Evolutionary conservation across 2,113 vertebrate species (phyloP).

Genomic region (Ceyx margarethae): DNA sequence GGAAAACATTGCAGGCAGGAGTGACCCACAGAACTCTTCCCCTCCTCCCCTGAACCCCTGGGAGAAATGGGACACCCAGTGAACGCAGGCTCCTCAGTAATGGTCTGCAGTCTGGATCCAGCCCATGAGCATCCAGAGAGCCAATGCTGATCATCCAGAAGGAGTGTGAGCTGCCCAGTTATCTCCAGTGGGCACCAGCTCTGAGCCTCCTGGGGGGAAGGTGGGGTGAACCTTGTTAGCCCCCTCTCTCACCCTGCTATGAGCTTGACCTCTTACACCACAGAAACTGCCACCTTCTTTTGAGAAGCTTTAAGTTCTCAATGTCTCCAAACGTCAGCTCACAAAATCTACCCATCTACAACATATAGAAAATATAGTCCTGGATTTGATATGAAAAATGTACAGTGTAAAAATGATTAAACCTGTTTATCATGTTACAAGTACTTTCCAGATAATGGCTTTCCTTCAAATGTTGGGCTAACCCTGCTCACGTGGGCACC

Average conservation of each 20-base stretch:
- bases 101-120: not conserved
- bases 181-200: not conserved
- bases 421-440: not conserved
- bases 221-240: not conserved
- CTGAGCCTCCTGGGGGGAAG: not conserved
- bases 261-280: not conserved
- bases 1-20: not conserved
- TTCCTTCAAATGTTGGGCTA: not conserved
- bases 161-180: not conserved
- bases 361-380: fast-evolving
- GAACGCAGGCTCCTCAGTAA: not conserved
- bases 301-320: not conserved
- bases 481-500: not conserved
- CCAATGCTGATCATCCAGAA: not conserved
- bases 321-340: not conserved
- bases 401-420: not conserved
- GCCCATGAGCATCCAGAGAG: fast-evolving
- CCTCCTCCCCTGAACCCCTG: not conserved
- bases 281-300: not conserved
- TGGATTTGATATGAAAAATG: not conserved
- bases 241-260: not conserved
- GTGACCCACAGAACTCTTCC: not conserved
- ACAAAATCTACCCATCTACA: not conserved
- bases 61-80: not conserved
- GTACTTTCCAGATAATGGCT: not conserved